phyloP scores from a whole-genome alignment of 1,140 invertebrate genomes.

The Palaemon carinicauda region DNA sequence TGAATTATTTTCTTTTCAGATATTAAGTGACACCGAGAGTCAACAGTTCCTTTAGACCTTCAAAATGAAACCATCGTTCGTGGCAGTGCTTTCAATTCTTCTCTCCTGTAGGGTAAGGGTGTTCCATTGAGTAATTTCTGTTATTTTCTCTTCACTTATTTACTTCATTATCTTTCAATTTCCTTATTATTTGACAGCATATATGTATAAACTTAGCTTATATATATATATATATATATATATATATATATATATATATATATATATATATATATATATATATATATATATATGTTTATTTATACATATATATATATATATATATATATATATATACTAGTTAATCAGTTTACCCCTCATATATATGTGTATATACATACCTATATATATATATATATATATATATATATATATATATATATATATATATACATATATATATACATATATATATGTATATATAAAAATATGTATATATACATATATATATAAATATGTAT shows the following conservation, averaged over 20 bases:
- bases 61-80: too few species aligned
- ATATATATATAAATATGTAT: background rate
- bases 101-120: too few species aligned
- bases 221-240: background rate
- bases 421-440: background rate
- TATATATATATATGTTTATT: background rate
- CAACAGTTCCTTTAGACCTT: too few species aligned
- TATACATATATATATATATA: background rate
- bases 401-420: background rate
- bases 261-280: background rate
- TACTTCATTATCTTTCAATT: too few species aligned
- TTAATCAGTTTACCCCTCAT: too few species aligned
- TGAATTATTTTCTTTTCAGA: too few species aligned
- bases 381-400: background rate
- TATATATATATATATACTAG: background rate
- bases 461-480: background rate
- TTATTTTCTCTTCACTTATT: background rate
- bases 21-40: too few species aligned
- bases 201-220: too few species aligned
- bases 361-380: background rate
- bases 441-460: background rate
- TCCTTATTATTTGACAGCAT: too few species aligned
- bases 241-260: background rate
- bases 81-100: too few species aligned
- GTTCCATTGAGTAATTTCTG: background rate